These are phyloP conservation scores for Sebastiscus albofasciatus DNA, from an alignment of 2,797 vertebrate genomes.

Conservation along the genomic window DNA sequence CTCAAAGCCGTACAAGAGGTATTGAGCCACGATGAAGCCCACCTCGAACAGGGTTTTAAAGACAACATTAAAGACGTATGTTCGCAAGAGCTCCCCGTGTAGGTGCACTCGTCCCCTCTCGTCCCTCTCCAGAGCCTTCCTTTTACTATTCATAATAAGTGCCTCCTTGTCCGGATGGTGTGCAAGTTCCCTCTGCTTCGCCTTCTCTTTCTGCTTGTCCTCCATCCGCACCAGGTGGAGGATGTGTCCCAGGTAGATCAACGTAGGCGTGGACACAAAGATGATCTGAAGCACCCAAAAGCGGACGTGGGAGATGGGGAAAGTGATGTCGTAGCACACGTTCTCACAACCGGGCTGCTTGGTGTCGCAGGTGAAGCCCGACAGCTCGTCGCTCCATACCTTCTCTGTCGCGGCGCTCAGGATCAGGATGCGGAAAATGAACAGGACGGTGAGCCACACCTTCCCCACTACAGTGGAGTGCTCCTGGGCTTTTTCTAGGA, in stretches of 20 bases:
- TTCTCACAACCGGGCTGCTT: conserved; percentile 92
- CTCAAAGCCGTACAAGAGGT: conserved; percentile 87
- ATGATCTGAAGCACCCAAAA: conserved; percentile 95
- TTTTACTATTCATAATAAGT: conserved; percentile 59
- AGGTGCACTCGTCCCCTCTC: conserved; percentile 80
- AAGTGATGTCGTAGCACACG: conserved; percentile 90
- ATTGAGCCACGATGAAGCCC: conserved; percentile 89
- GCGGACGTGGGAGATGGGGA: conserved; percentile 91
- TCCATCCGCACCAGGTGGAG: conserved; percentile 88
- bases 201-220: conserved; percentile 82
- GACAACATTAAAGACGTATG: conserved; percentile 86
- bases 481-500: conserved; percentile 90
- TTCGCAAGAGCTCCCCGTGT: conserved; percentile 86
- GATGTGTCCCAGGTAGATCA: conserved; percentile 91
- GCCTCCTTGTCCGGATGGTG: conserved; percentile 52
- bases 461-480: conserved; percentile 91
- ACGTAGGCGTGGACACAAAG: conserved; percentile 89
- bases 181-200: conserved; percentile 14
- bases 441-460: conserved; percentile 90
- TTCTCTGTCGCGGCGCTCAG: conserved; percentile 88
- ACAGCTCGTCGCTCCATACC: conserved; percentile 90
- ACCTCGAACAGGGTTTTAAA: conserved; percentile 91
- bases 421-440: conserved; percentile 90
- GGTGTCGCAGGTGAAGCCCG: conserved; percentile 90
- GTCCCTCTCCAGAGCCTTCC: conserved; percentile 68